Evolutionary conservation across 2,888 invertebrate species (phyloP), one percentile per base, ranked within the genome.

Genomic region (Ochlodes sylvanus): DNA sequence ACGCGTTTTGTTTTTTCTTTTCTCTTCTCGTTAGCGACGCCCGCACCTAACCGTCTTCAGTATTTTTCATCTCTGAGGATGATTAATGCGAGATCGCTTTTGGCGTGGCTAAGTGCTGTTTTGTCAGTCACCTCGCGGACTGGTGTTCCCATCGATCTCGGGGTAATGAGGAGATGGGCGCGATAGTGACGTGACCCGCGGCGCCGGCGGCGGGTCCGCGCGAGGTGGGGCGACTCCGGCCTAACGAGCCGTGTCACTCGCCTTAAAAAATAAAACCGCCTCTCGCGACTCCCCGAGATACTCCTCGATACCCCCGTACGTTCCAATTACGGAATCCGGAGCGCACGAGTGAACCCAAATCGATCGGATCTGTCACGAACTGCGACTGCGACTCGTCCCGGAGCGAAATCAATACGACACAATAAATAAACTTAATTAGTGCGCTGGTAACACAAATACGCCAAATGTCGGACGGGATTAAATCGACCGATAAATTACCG

Each of bases 251-350:
- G 65, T 77, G 80, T 80, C 61, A 60, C 67, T 67, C 61, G 61
- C 61, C 56, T 61, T 47, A 38, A 62, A 67, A 67, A 67, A 55
- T 41, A 60, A 61, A 62, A 67, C 44, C 42, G 44, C 47, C 62
- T 62, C 62, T 61, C 55, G 62, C 32, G 58, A 52, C 62, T 67
- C 68, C 61, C 50, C 50, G 44, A 69, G 64, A 73, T 71, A 69
- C 69, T 57, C 68, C 34, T 61, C 56, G 66, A 66, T 71, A 70
- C 69, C 64, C 77, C 76, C 78, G 80, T 77, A 80, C 79, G 80
- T 81, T 85, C 90, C 90, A 91, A 90, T 90, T 91, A 90, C 82
- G 77, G 85, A 78, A 81, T 82, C 80, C 82, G 78, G 81, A 79
- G 80, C 83, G 79, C 88, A 88, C 89, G 89, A 88, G 78, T 79